Evolutionary conservation across 2,888 invertebrate genomes (phyloP).

Genomic region (Sacculina carcini): DNA sequence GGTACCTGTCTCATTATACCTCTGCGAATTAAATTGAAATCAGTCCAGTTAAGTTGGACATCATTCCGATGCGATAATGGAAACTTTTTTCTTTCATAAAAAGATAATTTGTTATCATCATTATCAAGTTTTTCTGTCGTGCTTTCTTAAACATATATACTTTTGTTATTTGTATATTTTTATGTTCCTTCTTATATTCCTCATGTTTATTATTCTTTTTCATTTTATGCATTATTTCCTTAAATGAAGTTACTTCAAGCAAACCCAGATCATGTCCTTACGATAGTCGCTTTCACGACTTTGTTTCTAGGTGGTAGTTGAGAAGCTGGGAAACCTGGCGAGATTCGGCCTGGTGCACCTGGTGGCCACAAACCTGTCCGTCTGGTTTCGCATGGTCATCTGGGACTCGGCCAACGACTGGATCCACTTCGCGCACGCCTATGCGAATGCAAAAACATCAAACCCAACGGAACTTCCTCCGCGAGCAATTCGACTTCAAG

Average conservation of each 20-base stretch:
- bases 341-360: conserved; percentile 29
- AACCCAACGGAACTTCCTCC: no score
- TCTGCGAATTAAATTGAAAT: conserved; percentile 2
- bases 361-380: conserved; percentile 27
- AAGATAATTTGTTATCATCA: no score
- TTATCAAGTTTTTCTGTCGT: no score
- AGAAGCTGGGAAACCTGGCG: conserved; percentile 25
- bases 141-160: no score
- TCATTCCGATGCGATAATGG: background rate
- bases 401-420: conserved; percentile 29
- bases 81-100: background rate
- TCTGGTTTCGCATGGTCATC: conserved; percentile 27
- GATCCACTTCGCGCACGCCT: conserved; percentile 23
- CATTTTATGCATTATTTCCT: no score
- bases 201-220: no score
- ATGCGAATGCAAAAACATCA: background rate
- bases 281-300: no score
- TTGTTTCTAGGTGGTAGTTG: conserved; percentile 25
- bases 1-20: conserved; percentile 20
- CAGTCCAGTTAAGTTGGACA: background rate
- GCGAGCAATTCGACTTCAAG: background rate
- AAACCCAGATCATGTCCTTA: no score
- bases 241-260: no score
- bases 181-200: background rate
- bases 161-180: background rate